Evolutionary conservation across 2,113 vertebrate species (phyloP), one percentile per base, ranked within the genome.

Genomic region (Leptobrachium ailaonicum): DNA sequence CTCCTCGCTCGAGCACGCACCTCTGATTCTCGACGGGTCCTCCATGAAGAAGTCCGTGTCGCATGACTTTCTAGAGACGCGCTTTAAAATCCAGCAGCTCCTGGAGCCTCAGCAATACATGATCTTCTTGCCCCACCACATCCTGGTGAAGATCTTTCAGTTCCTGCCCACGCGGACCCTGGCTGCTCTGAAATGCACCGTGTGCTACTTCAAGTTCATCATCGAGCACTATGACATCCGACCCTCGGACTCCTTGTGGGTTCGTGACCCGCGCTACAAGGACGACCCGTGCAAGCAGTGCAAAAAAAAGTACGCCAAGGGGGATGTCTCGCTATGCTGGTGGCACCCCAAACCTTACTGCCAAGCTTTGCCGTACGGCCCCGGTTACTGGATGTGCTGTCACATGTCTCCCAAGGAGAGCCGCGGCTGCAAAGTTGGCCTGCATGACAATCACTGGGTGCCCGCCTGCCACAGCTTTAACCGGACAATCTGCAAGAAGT

Each of bases 291-390:
- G 98, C 89, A 99, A 99, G 85, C 96, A 96, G 84, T 99, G 98
- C 89, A 98, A 98, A 90, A 95, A 92, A 86, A 95, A 94, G 0
- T 96, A 95, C 1, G 87, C 87, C 0, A 94, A 93, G 3, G 98
- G 97, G 12, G 98, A 99, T 0, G 96, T 96, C 45, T 98, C 97
- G 0, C 89, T 96, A 40, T 98, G 97, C 90, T 89, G 96, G 43
- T 99, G 98, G 98, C 98, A 99, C 63, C 96, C 96, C 86, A 99
- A 99, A 83, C 96, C 96, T 8, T 99, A 95, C 85, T 99, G 96
- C 85, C 97, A 98, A 88, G 95, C 96, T 0, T 82, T 98, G 83
- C 97, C 98, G 0, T 96, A 96, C 0, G 98, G 97, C 7, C 98
- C 96, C 0, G 96, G 96, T 0, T 97, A 96, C 89, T 99, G 97